Percentiles rank a stretch among this genome's conserved stretches.
Conservation (phyloP, 2,113 vertebrate genomes). For the Chamaetylas fuelleborni region DNA sequence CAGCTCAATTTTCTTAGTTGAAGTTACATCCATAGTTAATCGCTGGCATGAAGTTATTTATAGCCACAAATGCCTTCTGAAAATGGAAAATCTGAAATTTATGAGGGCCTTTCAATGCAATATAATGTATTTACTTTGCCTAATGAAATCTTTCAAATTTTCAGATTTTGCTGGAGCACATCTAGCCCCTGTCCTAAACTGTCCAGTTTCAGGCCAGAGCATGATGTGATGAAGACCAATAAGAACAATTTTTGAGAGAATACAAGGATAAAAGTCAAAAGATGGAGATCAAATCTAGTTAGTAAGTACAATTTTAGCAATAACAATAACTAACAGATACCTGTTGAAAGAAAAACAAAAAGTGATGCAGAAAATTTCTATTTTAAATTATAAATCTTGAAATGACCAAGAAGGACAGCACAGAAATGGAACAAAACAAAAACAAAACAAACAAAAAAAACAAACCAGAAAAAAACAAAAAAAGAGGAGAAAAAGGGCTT, state of each 20-base stretch:
- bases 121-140: not conserved
- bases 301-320: not conserved
- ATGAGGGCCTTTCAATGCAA: not conserved
- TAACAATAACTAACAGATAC: fast-evolving
- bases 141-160: not conserved
- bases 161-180: not conserved
- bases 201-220: not conserved
- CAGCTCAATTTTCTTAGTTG: not conserved
- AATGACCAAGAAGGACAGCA: not conserved
- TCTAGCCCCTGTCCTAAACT: not conserved
- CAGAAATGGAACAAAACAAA: not conserved
- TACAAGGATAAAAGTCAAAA: not conserved
- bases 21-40: not conserved
- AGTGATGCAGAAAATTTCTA: not conserved
- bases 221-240: not conserved
- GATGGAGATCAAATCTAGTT: not conserved
- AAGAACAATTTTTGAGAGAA: not conserved
- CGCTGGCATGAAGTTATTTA: not conserved
- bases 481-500: not conserved
- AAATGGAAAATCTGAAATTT: not conserved
- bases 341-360: not conserved
- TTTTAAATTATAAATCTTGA: not conserved
- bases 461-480: not conserved
- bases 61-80: not conserved
- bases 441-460: not conserved